Evolutionary conservation across 2,113 vertebrate species (phyloP), one percentile per base, ranked within the genome.

Genomic region (Xiphias gladius): DNA sequence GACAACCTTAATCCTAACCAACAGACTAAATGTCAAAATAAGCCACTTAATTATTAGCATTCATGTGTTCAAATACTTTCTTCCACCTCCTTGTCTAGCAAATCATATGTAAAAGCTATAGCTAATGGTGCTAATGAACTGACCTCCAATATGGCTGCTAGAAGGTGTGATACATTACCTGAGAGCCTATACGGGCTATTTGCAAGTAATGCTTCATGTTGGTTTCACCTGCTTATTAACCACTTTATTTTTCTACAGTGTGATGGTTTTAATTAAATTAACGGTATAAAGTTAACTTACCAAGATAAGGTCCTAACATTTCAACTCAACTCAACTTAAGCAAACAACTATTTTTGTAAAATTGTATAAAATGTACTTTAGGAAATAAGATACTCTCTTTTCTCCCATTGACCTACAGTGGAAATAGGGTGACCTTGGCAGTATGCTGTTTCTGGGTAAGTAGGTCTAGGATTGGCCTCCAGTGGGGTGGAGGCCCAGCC

Each of bases 381-480:
- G 4, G 4, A 6, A 35, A 32, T 48, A 64, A 43, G n/a, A 67
- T 30, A 20, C 9, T 57, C 0, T 55, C 9, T 59, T 73, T 32
- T 13, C 50, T 59, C 41, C 41, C 41, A 43, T 22, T 89, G 85
- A 90, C 87, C 79, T 35, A 30, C 68, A 76, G 73, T 84, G 11
- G 64, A 85, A 80, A 71, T 14, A 50, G 86, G 63, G 58, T 85
- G 86, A 82, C 71, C 79, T 67, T 28, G 79, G 79, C 62, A 88
- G 77, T 82, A 73, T 75, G 87, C 32, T 78, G 69, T 91, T 85
- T 88, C 58, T 90, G 85, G 84, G 76, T 93, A 90, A 92, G 75
- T 87, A 76, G 90, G 88, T 89, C 84, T 80, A 73, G 73, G 76
- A 86, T 75, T 82, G 83, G 83, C 91, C 90, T 87, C 73, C n/a